A percentile compares a stretch with the other conserved stretches of the same genome.
Evolutionary conservation across 2,888 invertebrate genomes (phyloP).

Genomic region (Drosophila nigricruria): DNA sequence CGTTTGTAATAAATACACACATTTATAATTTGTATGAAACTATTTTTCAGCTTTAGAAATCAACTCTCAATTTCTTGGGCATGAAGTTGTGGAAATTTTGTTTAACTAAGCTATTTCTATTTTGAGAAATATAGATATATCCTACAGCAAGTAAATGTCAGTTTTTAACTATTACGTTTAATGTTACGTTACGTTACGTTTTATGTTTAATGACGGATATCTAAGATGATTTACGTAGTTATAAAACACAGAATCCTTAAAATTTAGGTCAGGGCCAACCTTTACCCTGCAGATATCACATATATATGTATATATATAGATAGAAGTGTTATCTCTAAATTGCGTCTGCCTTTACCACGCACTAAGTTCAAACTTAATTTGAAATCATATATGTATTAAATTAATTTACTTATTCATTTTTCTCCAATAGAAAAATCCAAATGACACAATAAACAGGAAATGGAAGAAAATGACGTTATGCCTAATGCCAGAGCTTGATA

Average conservation of each 20-base stretch:
- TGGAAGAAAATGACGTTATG: slow-evolving; percentile 3
- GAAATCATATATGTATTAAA: background rate
- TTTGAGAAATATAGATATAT: too few relatives aligned
- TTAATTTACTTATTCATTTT: background rate
- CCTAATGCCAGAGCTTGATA: background rate
- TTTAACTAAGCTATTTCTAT: too few relatives aligned
- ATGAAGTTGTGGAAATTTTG: background rate
- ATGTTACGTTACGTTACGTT: too few relatives aligned
- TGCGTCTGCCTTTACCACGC: background rate
- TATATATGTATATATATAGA: background rate
- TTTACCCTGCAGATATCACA: too few relatives aligned
- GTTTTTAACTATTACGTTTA: too few relatives aligned
- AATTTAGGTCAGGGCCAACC: background rate
- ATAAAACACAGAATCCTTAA: background rate
- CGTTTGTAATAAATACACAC: too few relatives aligned
- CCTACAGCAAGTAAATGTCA: too few relatives aligned
- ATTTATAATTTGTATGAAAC: too few relatives aligned
- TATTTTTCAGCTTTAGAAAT: too few relatives aligned
- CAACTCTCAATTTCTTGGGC: too few relatives aligned
- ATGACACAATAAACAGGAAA: background rate
- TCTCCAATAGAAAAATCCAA: background rate
- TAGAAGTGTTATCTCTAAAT: background rate
- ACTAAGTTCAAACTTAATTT: background rate
- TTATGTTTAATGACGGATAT: background rate
- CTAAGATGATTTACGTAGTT: background rate